A percentile compares a stretch with the other conserved stretches of the same genome.
These are phyloP conservation scores for Calypte anna DNA, from an alignment of 2,113 vertebrate species.

Conservation along the genomic window DNA sequence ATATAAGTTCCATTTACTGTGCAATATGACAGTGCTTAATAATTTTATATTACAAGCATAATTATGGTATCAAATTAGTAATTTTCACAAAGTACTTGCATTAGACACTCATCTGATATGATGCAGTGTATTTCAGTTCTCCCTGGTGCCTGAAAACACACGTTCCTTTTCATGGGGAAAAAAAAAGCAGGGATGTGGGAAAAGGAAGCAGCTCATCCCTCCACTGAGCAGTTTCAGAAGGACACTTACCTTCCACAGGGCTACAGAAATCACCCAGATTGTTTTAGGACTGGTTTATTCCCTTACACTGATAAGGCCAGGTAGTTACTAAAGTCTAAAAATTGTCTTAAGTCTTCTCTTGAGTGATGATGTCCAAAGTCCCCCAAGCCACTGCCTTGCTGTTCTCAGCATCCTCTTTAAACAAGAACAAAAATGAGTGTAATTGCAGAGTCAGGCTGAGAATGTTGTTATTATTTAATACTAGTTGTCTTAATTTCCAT, in stretches of 20 bases:
- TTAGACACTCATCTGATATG: constrained; percentile 53
- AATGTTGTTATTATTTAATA: background rate
- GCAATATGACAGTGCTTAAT: constrained; percentile 73
- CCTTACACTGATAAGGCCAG: background rate
- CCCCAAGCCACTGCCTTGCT: background rate
- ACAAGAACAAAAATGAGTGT: background rate
- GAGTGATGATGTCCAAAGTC: background rate
- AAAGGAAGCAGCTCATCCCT: constrained; percentile 52
- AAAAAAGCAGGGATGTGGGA: constrained; percentile 37
- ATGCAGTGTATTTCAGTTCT: constrained; percentile 54
- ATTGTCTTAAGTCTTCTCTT: background rate
- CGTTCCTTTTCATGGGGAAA: constrained; percentile 41
- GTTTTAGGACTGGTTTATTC: background rate
- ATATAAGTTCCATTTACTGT: constrained; percentile 72
- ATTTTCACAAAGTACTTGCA: constrained; percentile 71
- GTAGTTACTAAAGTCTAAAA: background rate
- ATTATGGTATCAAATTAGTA: constrained; percentile 78
- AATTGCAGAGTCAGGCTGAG: constrained; percentile 1
- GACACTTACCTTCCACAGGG: background rate
- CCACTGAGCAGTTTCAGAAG: background rate
- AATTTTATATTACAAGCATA: constrained; percentile 75
- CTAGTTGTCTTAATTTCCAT: background rate
- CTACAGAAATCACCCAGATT: background rate
- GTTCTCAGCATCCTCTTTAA: background rate
- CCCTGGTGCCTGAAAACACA: constrained; percentile 56